Base-by-base conservation (phyloP, 2,113 vertebrate species). In the Archocentrus centrarchus region DNA sequence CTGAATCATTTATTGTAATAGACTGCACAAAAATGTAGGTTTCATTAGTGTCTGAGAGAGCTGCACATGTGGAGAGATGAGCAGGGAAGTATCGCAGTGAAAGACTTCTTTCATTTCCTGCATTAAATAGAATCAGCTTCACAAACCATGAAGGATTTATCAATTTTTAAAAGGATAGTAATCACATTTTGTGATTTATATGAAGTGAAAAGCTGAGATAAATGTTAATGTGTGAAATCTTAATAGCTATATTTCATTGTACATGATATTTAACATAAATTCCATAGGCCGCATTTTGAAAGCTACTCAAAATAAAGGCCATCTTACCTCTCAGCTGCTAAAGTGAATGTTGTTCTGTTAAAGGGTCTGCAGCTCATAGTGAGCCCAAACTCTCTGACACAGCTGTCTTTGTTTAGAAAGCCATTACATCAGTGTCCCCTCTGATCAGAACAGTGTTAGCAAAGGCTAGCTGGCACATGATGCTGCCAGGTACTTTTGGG, bases 1-100 rank as follows among this genome's bases (percentile, higher is more conserved):
- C 88, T 89, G 77, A 94, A 93, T 94, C 86, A 93, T 94, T 93
- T 92, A 91, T 92, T 58, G 63, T 70, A 90, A 87, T 70, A 41
- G 64, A 22, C 15, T 7, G 64, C 47, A 24, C 64, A 50, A 0
- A 70, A 70, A 4, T 70, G 22, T 70, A 70, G 64, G 64, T 20
- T 50, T 70, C 27, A 44, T 44, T 44, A 70, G 8, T 70, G 15
- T 30, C 3, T 70, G 64, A 50, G 64, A 50, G 41, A 70, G 64
- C 58, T 75, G 63, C 24, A 60, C 61, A 86, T 80, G 55, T 50
- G 58, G 70, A 35, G 59, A 81, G 77, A 83, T 62, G 55, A 84
- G 66, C 59, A 61, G 55, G 47, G 77, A 59, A 78, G 41, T 47
- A 55, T 11, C 22, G 53, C 17, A 79, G 14, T 35, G 13, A 68